Evolutionary conservation across 2,888 invertebrate genomes (phyloP).

Genomic region (Luperina testacea): DNA sequence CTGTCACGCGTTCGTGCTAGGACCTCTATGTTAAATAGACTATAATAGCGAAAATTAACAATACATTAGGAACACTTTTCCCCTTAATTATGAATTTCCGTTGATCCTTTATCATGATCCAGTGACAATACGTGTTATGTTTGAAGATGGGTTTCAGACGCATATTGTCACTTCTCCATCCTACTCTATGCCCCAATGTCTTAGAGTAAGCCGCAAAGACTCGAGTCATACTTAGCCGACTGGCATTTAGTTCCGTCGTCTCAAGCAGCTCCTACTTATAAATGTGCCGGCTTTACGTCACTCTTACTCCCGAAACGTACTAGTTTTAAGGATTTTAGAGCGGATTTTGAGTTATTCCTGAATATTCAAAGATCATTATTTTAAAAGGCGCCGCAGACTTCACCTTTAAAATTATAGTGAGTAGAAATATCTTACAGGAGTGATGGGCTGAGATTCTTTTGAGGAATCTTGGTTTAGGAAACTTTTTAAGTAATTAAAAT

Average conservation of each 20-base stretch:
- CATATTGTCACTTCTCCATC: conserved; percentile 29
- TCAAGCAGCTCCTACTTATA: conserved; percentile 45
- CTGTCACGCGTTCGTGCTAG: no score
- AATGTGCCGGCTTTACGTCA: conserved; percentile 58
- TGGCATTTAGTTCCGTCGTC: conserved; percentile 57
- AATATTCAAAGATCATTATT: conserved; percentile 60
- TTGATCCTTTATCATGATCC: not conserved
- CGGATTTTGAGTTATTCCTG: conserved; percentile 52
- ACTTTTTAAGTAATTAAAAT: conserved; percentile 12
- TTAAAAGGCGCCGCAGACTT: conserved; percentile 44
- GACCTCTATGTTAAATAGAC: no score
- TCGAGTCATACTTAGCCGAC: conserved; percentile 56
- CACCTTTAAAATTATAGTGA: conserved; percentile 34
- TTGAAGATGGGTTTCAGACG: not conserved
- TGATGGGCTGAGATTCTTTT: not conserved
- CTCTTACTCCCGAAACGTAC: conserved; percentile 54
- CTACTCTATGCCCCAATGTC: conserved; percentile 51
- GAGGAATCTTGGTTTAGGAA: not conserved
- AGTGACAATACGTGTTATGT: not conserved
- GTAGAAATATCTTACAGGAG: conserved; percentile 29
- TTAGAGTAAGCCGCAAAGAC: conserved; percentile 63
- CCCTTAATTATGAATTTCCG: not conserved
- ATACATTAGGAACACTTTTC: no score
- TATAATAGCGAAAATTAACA: no score
- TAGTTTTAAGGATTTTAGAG: conserved; percentile 57